Evolutionary conservation across 2,888 invertebrate genomes (phyloP), one percentile per base, ranked within the genome.

Genomic region (Drosophila dives): DNA sequence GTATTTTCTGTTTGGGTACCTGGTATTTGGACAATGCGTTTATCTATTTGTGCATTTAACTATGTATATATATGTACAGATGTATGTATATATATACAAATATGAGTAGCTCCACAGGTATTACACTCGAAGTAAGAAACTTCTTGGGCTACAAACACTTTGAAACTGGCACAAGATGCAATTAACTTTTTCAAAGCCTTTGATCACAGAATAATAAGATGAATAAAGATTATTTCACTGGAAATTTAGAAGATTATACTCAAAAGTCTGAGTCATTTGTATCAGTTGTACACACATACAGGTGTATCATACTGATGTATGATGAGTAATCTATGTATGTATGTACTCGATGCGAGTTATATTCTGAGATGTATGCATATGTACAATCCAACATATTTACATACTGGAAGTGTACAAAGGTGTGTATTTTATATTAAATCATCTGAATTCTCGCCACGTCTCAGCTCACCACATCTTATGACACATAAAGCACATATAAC

Each of bases 401-500:
- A 20, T 38, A n/a, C 10, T 6, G 40, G 29, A 55, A 2, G 23
- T 23, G 23, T 23, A 5, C 29, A 15, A 29, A 32, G 29, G 29
- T 40, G n/a, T 23, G 38, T 12, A 34, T 54, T 34, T 55, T 7
- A 15, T 29, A 56, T 40, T 29, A 10, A 32, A 20, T 42, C 15
- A 5, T 42, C 23, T 56, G 10, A n/a, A 17, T 42, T 33, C 53
- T 38, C 20, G 33, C 56, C 56, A 56, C 33, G 56, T 38, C 11
- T 56, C 32, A 42, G 17, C 50, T 42, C 17, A 36, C 49, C 8
- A 29, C n/a, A 66, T 49, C 66, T 23, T 12, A 66, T 67, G 40
- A 50, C 66, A 65, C 66, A 67, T 38, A 33, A 17, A 33, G 7
- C n/a, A 40, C 42, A 45, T 45, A 33, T 34, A 55, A 50, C 32